Percentiles rank a stretch among this genome's conserved stretches.
Conservation (phyloP, 2,888 invertebrate species). For the Epirrhoe tristata region DNA sequence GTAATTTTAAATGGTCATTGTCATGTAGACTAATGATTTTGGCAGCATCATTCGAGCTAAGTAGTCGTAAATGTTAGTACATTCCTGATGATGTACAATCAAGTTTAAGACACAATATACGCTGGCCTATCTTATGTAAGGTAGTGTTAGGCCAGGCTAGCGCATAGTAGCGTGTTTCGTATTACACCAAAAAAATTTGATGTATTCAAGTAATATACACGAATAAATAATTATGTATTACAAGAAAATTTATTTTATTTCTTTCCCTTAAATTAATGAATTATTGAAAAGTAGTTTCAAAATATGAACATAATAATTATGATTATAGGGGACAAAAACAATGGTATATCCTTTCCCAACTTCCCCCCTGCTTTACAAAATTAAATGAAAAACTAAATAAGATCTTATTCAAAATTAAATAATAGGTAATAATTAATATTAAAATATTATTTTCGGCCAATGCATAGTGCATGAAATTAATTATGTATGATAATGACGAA, state of each 20-base stretch:
- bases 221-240: conserved; percentile 77
- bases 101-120: conserved; percentile 56
- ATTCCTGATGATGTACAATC: conserved; percentile 82
- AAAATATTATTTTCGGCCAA: no score
- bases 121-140: conserved; percentile 65
- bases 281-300: not conserved
- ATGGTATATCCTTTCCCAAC: not conserved
- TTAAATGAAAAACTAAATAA: no score
- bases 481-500: no score
- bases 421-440: no score
- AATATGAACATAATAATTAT: not conserved
- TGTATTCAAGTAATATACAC: conserved; percentile 80
- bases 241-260: conserved; percentile 49
- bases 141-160: conserved; percentile 57
- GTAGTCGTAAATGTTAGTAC: conserved; percentile 76
- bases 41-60: conserved; percentile 57
- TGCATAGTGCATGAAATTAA: no score
- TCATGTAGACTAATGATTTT: conserved; percentile 9
- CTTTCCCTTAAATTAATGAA: not conserved
- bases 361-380: no score
- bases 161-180: conserved; percentile 71
- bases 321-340: not conserved
- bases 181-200: conserved; percentile 81
- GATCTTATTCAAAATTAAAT: no score
- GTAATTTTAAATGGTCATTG: conserved; percentile 8